Evolutionary conservation across 2,888 invertebrate genomes (phyloP), one percentile per base, ranked within the genome.

Genomic region (Stenoptilia bipunctidactyla): DNA sequence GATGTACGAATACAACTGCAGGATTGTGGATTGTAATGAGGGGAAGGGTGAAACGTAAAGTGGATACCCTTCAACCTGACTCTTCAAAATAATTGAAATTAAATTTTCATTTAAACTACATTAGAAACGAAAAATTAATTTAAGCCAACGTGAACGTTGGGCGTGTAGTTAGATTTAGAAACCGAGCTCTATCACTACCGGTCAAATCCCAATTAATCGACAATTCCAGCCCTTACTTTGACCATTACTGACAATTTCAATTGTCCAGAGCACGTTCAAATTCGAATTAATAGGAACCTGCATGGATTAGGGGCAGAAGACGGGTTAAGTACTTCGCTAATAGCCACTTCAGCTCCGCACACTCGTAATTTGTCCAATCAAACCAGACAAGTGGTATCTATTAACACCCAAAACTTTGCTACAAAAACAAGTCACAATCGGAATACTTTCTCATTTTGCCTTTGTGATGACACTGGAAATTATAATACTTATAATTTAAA

Each of bases 61-160:
- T 68, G 75, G 74, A 77, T 77, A 74, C 71, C 68, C 61, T 63
- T 58, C 65, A 62, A 62, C 65, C 66, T 67, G 56, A 59, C 66
- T 73, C 77, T 82, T 79, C 66, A 80, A 71, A 76, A 74, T 82
- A 82, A 82, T 83, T 79, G 74, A 80, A 80, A 74, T 77, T 76
- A 79, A 82, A 82, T 80, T 80, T 79, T 75, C 3, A 20, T 5
- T 8, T 20, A 20, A 20, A 20, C 20, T 3, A 20, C 3, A 20
- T 8, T 3, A 20, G 4, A 20, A 20, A 20, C 20, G 20, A 20
- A 20, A 20, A 20, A 20, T 20, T 20, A 20, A 20, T 20, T 8
- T 20, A 20, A 20, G 8, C 8, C 20, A 20, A 20, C 8, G 20
- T 8, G 20, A 20, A 5, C 20, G n/a, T n/a, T n/a, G 20, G 20